Evolutionary conservation across 2,888 invertebrate species (phyloP).

Genomic region (Pammene aurita): DNA sequence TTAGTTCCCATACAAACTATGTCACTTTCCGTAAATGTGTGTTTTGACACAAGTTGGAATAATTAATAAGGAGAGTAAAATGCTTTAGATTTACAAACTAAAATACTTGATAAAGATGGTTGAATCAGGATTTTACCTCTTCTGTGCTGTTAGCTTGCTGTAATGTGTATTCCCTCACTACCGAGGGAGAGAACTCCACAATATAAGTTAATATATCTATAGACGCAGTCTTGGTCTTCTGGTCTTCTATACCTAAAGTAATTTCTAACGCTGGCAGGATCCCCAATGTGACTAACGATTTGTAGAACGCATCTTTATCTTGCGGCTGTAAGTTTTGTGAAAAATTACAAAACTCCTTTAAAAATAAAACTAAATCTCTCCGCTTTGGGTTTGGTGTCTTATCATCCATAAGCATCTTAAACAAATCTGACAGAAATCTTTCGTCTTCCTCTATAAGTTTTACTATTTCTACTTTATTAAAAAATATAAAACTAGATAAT

Average conservation of each 20-base stretch:
- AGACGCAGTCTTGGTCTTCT: constrained; percentile 97
- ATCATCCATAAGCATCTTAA: constrained; percentile 95
- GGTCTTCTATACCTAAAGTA: constrained; percentile 95
- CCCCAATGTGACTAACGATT: constrained; percentile 94
- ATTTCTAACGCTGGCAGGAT: constrained; percentile 95
- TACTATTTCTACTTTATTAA: constrained; percentile 99
- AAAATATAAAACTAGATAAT: constrained; percentile 99
- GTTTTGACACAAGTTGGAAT: no score
- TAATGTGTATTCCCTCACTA: constrained; percentile 97
- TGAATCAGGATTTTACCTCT: constrained; percentile 84
- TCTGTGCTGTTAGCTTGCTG: constrained; percentile 95
- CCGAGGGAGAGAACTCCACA: constrained; percentile 98
- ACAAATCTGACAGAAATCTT: constrained; percentile 96
- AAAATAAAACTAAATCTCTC: constrained; percentile 97
- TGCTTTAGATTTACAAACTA: no score
- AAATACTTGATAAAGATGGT: no score
- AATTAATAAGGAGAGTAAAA: no score
- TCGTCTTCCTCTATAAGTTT: constrained; percentile 99
- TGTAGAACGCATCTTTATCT: constrained; percentile 98
- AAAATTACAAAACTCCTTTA: constrained; percentile 99
- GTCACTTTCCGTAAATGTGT: no score
- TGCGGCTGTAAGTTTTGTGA: constrained; percentile 99
- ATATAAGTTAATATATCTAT: constrained; percentile 99
- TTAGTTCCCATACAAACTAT: no score
- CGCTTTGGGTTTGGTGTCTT: constrained; percentile 92